Evolutionary conservation across 2,888 invertebrate genomes (phyloP).

Genomic region (Tethea ocularis): DNA sequence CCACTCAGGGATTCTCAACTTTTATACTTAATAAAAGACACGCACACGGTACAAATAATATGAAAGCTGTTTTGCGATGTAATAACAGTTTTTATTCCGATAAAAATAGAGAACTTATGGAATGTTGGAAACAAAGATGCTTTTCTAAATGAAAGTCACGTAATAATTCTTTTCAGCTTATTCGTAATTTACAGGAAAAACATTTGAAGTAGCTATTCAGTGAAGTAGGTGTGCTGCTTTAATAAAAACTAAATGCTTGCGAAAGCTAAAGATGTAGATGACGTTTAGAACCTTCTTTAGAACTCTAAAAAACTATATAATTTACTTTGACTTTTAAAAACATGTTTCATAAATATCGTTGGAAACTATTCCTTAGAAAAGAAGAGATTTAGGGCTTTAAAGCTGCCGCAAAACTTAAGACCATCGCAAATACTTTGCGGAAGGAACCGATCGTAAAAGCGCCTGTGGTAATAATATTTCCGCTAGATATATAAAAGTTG

Average conservation of each 20-base stretch:
- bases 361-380: neutral
- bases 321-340: neutral
- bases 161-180: conserved; percentile 37
- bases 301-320: no score
- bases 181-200: conserved; percentile 16
- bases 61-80: conserved; percentile 34
- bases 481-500: conserved; percentile 18
- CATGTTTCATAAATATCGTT: neutral
- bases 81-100: conserved; percentile 33
- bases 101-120: conserved; percentile 30
- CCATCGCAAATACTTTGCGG: conserved; percentile 1
- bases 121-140: conserved; percentile 27
- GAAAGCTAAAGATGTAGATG: neutral
- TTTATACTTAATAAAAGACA: conserved; percentile 61
- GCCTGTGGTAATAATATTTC: conserved; percentile 21
- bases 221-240: neutral
- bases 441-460: conserved; percentile 19
- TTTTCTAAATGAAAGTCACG: conserved; percentile 42
- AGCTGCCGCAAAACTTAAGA: neutral
- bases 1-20: conserved; percentile 46
- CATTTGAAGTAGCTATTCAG: conserved; percentile 15
- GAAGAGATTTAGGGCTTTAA: neutral
- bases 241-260: neutral
- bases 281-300: no score
- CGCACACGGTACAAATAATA: conserved; percentile 45